A percentile compares a stretch with the other conserved stretches of the same genome.
phyloP scores from a whole-genome alignment of 2,113 vertebrate genomes.

The Fregata magnificens region DNA sequence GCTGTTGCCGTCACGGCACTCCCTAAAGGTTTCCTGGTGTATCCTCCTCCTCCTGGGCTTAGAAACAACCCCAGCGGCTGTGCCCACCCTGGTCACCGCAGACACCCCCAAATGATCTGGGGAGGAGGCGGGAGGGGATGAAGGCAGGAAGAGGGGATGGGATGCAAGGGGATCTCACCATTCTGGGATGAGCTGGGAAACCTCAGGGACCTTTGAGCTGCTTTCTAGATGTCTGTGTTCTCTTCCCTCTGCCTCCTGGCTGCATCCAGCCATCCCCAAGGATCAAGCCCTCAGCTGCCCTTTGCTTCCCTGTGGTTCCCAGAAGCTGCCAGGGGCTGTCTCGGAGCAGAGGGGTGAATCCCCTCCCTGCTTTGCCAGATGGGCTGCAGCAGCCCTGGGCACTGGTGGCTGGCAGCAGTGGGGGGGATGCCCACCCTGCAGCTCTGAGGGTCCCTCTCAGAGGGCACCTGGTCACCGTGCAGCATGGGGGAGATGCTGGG shows the following conservation, averaged over 20 bases:
- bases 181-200: neutral
- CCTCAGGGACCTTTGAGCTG: neutral
- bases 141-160: neutral
- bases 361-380: neutral
- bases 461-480: neutral
- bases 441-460: neutral
- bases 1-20: neutral
- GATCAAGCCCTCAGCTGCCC: neutral
- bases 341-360: neutral
- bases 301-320: neutral
- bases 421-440: neutral
- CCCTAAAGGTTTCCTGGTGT: neutral
- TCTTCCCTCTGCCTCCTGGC: neutral
- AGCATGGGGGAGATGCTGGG: neutral
- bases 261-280: neutral
- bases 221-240: neutral
- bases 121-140: neutral
- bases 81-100: neutral
- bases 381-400: neutral
- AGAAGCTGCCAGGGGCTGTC: neutral
- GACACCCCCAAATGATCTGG: neutral
- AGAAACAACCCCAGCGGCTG: neutral
- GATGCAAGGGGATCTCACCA: neutral
- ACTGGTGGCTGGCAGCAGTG: neutral
- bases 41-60: neutral